These are phyloP conservation scores for Hipposideros larvatus DNA, from an alignment of 2,797 vertebrate genomes.

Conservation along the genomic window DNA sequence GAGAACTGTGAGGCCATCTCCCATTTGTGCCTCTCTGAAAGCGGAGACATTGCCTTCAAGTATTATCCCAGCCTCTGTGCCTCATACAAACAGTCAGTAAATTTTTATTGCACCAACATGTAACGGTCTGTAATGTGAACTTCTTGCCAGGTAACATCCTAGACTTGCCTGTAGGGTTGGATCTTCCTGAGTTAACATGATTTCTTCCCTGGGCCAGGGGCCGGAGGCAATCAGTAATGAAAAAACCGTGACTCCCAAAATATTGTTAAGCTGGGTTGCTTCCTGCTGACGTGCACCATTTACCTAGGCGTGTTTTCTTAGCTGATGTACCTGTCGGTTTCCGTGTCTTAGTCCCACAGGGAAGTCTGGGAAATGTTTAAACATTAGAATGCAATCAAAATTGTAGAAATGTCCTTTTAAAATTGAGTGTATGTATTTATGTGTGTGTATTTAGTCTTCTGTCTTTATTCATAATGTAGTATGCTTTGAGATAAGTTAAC, in stretches of 20 bases:
- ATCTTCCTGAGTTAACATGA: neutral
- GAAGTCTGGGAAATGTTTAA: conserved; percentile 42
- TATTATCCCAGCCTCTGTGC: neutral
- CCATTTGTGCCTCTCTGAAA: neutral
- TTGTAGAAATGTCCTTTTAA: conserved; percentile 8
- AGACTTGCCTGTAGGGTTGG: neutral
- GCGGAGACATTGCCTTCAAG: too few species aligned
- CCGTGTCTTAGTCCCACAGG: neutral
- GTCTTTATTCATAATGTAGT: neutral
- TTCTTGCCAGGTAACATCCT: neutral
- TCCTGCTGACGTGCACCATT: neutral
- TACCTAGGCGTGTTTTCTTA: neutral
- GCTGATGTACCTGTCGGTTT: neutral
- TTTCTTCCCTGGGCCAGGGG: neutral
- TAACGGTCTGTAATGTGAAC: neutral
- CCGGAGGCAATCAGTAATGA: neutral
- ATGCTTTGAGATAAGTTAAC: neutral
- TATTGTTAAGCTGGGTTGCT: neutral
- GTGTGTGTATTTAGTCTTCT: neutral
- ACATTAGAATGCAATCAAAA: conserved; percentile 20
- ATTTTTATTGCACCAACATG: neutral
- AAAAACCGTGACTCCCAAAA: neutral
- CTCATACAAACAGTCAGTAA: neutral
- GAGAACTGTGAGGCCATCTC: neutral
- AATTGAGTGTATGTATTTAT: neutral